A percentile compares a stretch with the other conserved stretches of the same genome.
These are phyloP conservation scores for Wiebesia pumilae DNA, from an alignment of 1,140 invertebrate species.

Conservation along the genomic window DNA sequence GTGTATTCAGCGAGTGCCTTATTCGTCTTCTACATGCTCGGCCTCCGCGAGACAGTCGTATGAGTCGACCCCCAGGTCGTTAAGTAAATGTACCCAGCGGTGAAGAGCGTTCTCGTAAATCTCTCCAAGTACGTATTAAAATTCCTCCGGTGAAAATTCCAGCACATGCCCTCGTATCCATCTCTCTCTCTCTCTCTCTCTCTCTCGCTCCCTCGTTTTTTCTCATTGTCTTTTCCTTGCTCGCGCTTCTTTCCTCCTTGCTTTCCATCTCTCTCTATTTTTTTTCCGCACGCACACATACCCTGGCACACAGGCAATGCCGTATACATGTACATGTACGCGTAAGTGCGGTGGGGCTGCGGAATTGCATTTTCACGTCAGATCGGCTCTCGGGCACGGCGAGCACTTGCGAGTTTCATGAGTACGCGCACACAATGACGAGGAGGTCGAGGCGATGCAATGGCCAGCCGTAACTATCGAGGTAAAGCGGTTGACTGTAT, in stretches of 20 bases:
- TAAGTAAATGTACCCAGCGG: constrained; percentile 54
- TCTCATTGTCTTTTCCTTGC: not conserved
- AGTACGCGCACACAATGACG: not conserved
- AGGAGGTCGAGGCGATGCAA: constrained; percentile 21
- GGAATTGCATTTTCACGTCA: constrained; percentile 54
- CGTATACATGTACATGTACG: not conserved
- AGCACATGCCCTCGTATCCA: not conserved
- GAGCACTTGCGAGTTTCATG: not conserved
- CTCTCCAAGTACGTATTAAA: constrained; percentile 59
- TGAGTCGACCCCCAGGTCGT: constrained; percentile 48
- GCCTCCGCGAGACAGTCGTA: constrained; percentile 24
- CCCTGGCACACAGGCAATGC: too few relatives aligned
- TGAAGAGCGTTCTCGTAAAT: constrained; percentile 56
- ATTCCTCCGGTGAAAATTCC: constrained; percentile 58
- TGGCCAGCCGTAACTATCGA: too few relatives aligned
- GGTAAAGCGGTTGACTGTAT: too few relatives aligned
- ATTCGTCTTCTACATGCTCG: too few relatives aligned
- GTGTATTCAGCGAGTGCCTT: not conserved
- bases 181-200: too few relatives aligned
- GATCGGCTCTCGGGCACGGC: not conserved
- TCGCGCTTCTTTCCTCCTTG: not conserved
- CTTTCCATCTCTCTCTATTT: not conserved
- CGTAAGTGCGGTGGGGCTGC: not conserved
- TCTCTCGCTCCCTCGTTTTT: too few relatives aligned
- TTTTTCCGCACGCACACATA: not conserved